Conservation (phyloP, 1,140 invertebrate genomes). For the Eriocheir sinensis region DNA sequence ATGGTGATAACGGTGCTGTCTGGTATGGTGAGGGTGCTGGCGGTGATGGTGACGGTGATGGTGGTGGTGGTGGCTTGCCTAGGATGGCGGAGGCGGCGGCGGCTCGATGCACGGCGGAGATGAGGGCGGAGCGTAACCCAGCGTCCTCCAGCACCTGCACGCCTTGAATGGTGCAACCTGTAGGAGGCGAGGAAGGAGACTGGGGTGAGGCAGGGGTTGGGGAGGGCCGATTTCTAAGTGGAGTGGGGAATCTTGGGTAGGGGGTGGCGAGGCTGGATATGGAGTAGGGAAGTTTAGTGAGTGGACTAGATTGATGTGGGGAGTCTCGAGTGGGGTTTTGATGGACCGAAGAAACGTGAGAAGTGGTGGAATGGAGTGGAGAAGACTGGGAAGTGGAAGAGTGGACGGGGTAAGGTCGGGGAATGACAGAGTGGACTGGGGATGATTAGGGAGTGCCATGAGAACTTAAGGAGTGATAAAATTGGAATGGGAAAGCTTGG, state of each 20-base stretch:
- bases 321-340: no score
- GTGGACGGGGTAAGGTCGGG: background rate
- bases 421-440: no score
- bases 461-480: no score
- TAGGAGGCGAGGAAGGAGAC: background rate
- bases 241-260: background rate
- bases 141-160: slow-evolving; percentile 52
- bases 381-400: background rate
- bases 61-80: background rate
- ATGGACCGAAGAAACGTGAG: no score
- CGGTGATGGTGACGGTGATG: background rate
- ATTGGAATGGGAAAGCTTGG: no score
- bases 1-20: background rate
- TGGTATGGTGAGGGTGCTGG: background rate
- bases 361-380: background rate
- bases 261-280: no score
- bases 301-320: no score
- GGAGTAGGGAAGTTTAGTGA: no score
- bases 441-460: no score
- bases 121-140: slow-evolving; percentile 51
- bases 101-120: slow-evolving; percentile 49
- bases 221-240: no score
- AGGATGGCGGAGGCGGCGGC: slow-evolving; percentile 3
- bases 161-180: slow-evolving; percentile 70
- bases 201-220: background rate